Conservation (phyloP, 2,888 invertebrate species). For the Diplazon laetatorius region DNA sequence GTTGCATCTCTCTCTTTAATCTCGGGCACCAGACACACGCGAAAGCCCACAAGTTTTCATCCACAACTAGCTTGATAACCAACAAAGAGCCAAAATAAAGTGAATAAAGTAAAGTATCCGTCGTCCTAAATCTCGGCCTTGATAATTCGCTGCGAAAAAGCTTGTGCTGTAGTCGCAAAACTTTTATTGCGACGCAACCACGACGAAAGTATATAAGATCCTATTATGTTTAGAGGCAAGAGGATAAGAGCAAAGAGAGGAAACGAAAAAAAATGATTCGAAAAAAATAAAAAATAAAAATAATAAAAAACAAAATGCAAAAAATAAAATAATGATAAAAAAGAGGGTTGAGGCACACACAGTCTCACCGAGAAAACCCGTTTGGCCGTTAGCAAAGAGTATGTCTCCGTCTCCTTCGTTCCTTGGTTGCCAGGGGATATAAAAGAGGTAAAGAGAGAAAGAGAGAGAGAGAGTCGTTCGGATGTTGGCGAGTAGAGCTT, state of each 20-base stretch:
- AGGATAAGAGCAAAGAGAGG: conserved; percentile 50
- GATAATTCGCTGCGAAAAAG: too few species aligned
- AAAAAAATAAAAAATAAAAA: conserved; percentile 60
- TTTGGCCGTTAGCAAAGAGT: conserved; percentile 79
- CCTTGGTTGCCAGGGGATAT: conserved; percentile 64
- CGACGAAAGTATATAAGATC: conserved; percentile 38
- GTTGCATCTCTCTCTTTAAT: too few species aligned
- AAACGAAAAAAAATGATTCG: conserved; percentile 48
- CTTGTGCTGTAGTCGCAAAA: conserved; percentile 18
- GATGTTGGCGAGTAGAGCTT: conserved; percentile 44
- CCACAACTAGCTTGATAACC: too few species aligned
- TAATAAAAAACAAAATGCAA: conserved; percentile 59
- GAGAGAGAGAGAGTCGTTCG: conserved; percentile 21
- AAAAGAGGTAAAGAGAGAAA: too few species aligned
- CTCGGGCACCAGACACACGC: too few species aligned
- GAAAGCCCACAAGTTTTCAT: too few species aligned
- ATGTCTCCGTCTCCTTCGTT: conserved; percentile 73
- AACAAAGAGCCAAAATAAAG: too few species aligned
- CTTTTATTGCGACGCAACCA: conserved; percentile 26
- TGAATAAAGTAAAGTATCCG: too few species aligned
- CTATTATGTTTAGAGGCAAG: conserved; percentile 49
- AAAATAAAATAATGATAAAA: conserved; percentile 54
- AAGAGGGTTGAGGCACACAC: conserved; percentile 67
- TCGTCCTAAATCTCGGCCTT: too few species aligned
- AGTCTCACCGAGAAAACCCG: conserved; percentile 77